Base-by-base conservation (phyloP, 2,888 invertebrate species). In the Volucella inflata region DNA sequence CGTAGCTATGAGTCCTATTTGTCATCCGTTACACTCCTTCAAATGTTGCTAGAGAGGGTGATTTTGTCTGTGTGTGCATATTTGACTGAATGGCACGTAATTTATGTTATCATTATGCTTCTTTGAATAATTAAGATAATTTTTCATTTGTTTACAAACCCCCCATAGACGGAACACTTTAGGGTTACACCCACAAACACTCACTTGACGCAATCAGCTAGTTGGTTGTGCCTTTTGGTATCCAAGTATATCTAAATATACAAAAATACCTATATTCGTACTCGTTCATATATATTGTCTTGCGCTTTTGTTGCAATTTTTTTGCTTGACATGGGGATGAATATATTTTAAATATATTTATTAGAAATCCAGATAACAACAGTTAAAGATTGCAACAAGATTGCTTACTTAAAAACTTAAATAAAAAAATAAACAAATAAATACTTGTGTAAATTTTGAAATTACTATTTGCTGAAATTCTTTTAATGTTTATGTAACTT, bases 81-180 rank as follows among this genome's bases (percentile, higher is more conserved):
- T 72, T 72, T 57, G 78, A 59, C 74, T 74, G 67, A 83, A 83
- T 74, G 74, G 62, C 78, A 83, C 67, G 62, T 78, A 83, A 83
- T 83, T 83, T 78, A 74, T 83, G 82, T 83, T 83, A 83, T 82
- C 72, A 78, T 83, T 78, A 57, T 57, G 62, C 78, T 74, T 78
- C 72, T 74, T 62, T 74, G 60, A 78, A 67, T 83, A 83, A 83
- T 83, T 78, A 83, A 78, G 78, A 83, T 83, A 83, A 83, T 83
- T 83, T 83, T 83, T 78, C 72, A 83, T 83, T 83, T 78, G 74
- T 78, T 67, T 78, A 65, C 67, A 68, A 62, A 71, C 60, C 53
- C 50, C 46, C 51, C 16, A 30, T 21, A 40, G n/a, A 53, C 16
- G 17, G 40, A 53, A 16, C 53, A 62, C 59, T 14, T n/a, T 53